Percentiles rank a stretch among this genome's conserved stretches.
phyloP scores from a whole-genome alignment of 1,140 invertebrate species.

The Sarcophaga bullata region DNA sequence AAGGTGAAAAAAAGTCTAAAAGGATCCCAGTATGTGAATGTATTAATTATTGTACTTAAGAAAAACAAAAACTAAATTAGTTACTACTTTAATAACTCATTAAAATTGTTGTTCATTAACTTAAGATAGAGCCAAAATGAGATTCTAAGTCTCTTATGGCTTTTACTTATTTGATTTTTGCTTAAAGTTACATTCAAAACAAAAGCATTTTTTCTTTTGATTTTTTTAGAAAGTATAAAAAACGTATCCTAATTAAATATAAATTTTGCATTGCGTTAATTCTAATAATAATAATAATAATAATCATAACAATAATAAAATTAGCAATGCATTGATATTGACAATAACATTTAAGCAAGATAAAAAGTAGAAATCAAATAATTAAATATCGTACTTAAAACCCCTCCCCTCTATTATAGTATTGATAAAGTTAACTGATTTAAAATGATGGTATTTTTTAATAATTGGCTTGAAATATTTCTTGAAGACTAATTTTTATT shows the following conservation, averaged over 20 bases:
- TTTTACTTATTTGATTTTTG: not conserved
- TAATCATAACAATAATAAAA: not conserved
- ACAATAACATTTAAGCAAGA: slow-evolving; percentile 39
- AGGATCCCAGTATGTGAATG: slow-evolving; percentile 1
- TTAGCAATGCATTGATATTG: not conserved
- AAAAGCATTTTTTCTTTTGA: slow-evolving; percentile 32
- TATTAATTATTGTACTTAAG: slow-evolving; percentile 20
- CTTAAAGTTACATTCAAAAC: not conserved
- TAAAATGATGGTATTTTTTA: no score
- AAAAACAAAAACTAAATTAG: not conserved
- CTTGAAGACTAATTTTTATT: no score
- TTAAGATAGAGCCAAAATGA: not conserved
- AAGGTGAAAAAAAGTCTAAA: not conserved
- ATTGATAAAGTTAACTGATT: not conserved
- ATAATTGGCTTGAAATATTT: no score
- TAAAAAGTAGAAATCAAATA: slow-evolving; percentile 27
- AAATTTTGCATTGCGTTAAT: no score
- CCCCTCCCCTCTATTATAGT: no score
- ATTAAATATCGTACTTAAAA: not conserved
- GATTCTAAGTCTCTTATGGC: not conserved
- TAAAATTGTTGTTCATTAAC: slow-evolving; percentile 8
- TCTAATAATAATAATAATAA: not conserved
- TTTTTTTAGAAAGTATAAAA: not conserved
- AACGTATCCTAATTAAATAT: no score
- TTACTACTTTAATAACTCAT: slow-evolving; percentile 11